These are phyloP conservation scores for Blastobasis adustella DNA, from an alignment of 2,888 invertebrate genomes.

Conservation along the genomic window DNA sequence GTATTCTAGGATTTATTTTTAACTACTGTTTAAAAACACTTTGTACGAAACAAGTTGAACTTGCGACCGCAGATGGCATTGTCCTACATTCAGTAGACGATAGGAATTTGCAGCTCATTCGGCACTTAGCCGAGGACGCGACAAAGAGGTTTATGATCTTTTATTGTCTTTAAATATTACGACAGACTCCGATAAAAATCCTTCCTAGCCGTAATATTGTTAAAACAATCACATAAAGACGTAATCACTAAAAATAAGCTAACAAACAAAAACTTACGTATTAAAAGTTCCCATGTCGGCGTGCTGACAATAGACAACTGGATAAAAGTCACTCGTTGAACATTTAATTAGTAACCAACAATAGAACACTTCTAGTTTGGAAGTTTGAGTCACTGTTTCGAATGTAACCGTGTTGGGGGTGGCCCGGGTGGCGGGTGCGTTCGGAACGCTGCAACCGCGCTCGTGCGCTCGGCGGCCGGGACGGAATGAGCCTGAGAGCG, in stretches of 20 bases:
- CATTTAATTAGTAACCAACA: slow-evolving; percentile 35
- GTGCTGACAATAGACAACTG: slow-evolving; percentile 32
- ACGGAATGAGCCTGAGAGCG: slow-evolving; percentile 50
- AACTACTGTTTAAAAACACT: too few species aligned
- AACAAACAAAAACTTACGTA: slow-evolving; percentile 44
- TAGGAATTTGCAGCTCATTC: slow-evolving; percentile 36
- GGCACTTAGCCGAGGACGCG: slow-evolving; percentile 14
- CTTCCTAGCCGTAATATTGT: not conserved
- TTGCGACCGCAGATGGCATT: slow-evolving; percentile 39
- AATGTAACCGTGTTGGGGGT: slow-evolving; percentile 24
- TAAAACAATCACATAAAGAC: not conserved
- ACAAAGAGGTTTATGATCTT: slow-evolving; percentile 3
- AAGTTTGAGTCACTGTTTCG: slow-evolving; percentile 10
- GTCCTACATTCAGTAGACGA: slow-evolving; percentile 47
- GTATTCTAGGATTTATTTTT: too few species aligned
- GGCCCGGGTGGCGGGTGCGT: slow-evolving; percentile 37
- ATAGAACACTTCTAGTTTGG: slow-evolving; percentile 22
- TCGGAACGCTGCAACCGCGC: slow-evolving; percentile 42
- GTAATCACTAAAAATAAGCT: slow-evolving; percentile 1
- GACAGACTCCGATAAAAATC: too few species aligned
- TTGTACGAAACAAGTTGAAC: slow-evolving; percentile 15
- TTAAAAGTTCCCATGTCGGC: slow-evolving; percentile 54
- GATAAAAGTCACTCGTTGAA: slow-evolving; percentile 44
- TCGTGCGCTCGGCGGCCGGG: slow-evolving; percentile 46
- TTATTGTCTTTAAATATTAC: not conserved